Base-by-base conservation (phyloP, 2,888 invertebrate species). In the Acanthosoma haemorrhoidale region DNA sequence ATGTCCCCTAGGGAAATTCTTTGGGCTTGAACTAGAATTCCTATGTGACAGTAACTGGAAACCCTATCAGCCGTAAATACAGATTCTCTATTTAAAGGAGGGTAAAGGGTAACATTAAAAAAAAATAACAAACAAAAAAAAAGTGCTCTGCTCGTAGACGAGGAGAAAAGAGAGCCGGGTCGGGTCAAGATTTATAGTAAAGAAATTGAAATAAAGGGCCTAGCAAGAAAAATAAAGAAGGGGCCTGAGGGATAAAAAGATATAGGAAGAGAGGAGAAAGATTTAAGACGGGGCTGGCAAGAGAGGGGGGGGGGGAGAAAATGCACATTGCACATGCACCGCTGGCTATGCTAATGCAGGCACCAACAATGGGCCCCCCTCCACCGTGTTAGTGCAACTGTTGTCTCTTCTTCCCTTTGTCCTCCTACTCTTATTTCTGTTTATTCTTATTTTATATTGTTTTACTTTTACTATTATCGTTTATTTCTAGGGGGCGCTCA, bases 171-270 rank as follows among this genome's bases (percentile, higher is more conserved):
- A 16, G 59, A 31, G 36, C 21, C 61, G 61, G 8, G 34, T 8
- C n/a, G 34, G 21, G n/a, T 5, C 13, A 61, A 61, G 61, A 61
- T 61, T 61, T 61, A 61, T 61, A 21, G 61, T 61, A 61, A 61
- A 61, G 61, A 61, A 61, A 61, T 61, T 61, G 61, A 61, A 61
- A 61, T 61, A 61, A 61, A 61, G 61, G 32, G 8, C 51, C 51
- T 34, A 61, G 61, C 18, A 61, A 36, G 61, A 38, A 61, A 61
- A 61, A 61, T 61, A 61, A 61, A 61, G 61, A 51, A 51, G n/a
- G n/a, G 41, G 38, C 16, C 38, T 6, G 8, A 8, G 21, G 61
- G 34, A 61, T 61, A 61, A 61, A 61, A 61, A 61, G 61, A 61
- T 64, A 29, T 29, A 43, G 64, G 32, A 43, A 43, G 64, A 64